Evolutionary conservation across 1,140 invertebrate species (phyloP).

Genomic region (Psix sp.): DNA sequence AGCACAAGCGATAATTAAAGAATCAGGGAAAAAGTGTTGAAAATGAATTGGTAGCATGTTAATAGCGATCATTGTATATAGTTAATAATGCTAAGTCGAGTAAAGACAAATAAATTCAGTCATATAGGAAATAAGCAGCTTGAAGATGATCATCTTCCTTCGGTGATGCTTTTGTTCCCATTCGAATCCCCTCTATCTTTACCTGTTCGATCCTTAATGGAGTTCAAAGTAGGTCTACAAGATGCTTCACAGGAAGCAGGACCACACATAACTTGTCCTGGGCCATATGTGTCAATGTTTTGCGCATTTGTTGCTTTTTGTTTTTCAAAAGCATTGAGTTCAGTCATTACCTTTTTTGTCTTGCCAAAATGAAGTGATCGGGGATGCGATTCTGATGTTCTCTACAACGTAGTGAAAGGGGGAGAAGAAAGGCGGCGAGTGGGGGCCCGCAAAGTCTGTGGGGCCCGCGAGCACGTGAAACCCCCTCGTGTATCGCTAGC

Average conservation of each 20-base stretch:
- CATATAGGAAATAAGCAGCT: constrained; percentile 66
- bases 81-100: constrained; percentile 49
- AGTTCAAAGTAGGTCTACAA: constrained; percentile 67
- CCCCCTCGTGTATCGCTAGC: constrained; percentile 68
- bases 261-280: constrained; percentile 49
- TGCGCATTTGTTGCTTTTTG: constrained; percentile 31
- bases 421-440: constrained; percentile 58
- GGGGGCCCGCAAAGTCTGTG: constrained; percentile 52
- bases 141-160: constrained; percentile 51
- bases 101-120: constrained; percentile 53
- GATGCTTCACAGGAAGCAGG: constrained; percentile 29
- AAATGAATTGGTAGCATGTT: constrained; percentile 33
- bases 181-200: constrained; percentile 56
- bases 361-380: constrained; percentile 52
- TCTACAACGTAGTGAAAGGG: constrained; percentile 35
- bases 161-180: constrained; percentile 52
- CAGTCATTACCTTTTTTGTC: constrained; percentile 43
- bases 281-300: constrained; percentile 26
- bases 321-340: constrained; percentile 35
- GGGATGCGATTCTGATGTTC: constrained; percentile 42
- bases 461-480: constrained; percentile 63
- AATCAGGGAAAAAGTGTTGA: constrained; percentile 24
- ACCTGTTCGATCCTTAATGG: constrained; percentile 63
- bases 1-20: constrained; percentile 13
- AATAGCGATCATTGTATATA: constrained; percentile 30